Evolutionary conservation across 2,888 invertebrate genomes (phyloP).

Genomic region (Pherbina coryleti): DNA sequence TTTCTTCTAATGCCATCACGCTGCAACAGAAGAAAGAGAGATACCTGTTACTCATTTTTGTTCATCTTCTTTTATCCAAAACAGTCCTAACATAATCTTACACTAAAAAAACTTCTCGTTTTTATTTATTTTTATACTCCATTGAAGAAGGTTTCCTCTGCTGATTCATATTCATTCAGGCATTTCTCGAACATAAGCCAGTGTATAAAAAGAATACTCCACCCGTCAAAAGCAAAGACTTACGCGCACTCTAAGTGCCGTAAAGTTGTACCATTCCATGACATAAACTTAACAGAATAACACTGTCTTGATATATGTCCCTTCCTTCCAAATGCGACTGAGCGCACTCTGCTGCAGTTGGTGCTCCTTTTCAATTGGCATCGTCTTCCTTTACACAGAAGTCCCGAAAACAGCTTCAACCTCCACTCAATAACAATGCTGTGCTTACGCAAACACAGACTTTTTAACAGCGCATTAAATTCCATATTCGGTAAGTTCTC

Average conservation of each 20-base stretch:
- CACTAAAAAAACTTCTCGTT: no score
- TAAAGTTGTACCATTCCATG: slow-evolving; percentile 6
- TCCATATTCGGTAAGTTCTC: neutral
- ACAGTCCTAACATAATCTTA: no score
- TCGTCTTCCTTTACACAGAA: neutral
- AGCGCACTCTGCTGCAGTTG: slow-evolving; percentile 3
- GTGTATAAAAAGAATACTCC: neutral
- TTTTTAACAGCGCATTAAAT: neutral
- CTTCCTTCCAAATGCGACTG: slow-evolving; percentile 59
- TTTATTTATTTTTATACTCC: no score
- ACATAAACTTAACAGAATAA: neutral
- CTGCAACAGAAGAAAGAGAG: no score
- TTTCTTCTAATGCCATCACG: no score
- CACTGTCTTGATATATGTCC: slow-evolving; percentile 61
- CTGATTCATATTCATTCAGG: no score
- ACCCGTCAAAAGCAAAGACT: neutral
- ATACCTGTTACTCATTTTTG: no score
- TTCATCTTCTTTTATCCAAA: no score
- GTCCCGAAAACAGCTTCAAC: neutral
- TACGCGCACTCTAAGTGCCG: slow-evolving; percentile 1
- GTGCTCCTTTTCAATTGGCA: neutral
- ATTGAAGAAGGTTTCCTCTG: no score
- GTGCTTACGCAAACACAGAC: neutral
- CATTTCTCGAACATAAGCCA: no score
- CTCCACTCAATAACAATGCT: slow-evolving; percentile 7